Percentiles rank a stretch among this genome's conserved stretches.
Conservation (phyloP, 92 coral and sea anemone species). For the Zoanthus gigantus region DNA sequence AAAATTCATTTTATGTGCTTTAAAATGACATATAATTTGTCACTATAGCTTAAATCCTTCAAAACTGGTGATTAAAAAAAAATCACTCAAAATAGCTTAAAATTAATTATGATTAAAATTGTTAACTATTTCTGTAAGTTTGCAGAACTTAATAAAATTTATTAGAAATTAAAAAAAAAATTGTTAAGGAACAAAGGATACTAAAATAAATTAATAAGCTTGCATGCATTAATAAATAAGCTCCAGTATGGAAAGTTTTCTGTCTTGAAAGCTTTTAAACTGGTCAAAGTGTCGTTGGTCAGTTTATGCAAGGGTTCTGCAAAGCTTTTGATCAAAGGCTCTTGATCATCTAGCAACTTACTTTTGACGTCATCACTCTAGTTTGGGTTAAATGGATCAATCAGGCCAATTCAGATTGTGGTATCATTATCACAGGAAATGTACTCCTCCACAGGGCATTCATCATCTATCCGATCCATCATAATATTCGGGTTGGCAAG, state of each 20-base stretch:
- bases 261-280: too few relatives aligned
- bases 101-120: conserved; percentile 17
- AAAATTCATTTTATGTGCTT: conserved; percentile 26
- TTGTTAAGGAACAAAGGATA: too few relatives aligned
- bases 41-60: conserved; percentile 24
- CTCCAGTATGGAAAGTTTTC: too few relatives aligned
- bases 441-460: conserved; percentile 62
- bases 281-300: too few relatives aligned
- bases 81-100: conserved; percentile 25
- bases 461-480: conserved; percentile 50
- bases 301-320: too few relatives aligned
- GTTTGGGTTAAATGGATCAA: conserved; percentile 51
- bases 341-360: too few relatives aligned
- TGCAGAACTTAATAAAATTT: too few relatives aligned
- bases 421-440: conserved; percentile 59
- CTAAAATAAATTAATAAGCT: too few relatives aligned
- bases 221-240: too few relatives aligned
- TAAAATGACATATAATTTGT: conserved; percentile 27
- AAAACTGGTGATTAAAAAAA: neutral
- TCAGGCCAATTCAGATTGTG: conserved; percentile 52
- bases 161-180: too few relatives aligned
- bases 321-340: too few relatives aligned
- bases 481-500: conserved; percentile 52
- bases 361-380: conserved; percentile 56
- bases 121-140: neutral